Conservation (phyloP, 2,888 invertebrate genomes). For the Mellilla xanthometata region DNA sequence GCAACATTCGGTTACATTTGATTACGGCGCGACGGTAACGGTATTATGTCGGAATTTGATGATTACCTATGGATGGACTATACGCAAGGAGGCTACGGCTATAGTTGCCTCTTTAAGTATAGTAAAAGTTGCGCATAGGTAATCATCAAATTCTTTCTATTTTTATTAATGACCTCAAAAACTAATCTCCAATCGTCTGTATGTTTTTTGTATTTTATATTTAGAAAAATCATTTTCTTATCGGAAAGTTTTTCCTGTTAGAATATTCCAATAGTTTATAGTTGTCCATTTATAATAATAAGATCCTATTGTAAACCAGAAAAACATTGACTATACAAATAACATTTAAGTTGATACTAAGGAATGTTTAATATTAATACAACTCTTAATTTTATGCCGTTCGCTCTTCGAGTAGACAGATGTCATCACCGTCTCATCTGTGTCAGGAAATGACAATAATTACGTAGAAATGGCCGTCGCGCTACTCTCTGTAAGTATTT, state of each 20-base stretch:
- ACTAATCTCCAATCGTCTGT: no score
- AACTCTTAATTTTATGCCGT: background rate
- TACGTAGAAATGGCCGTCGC: slow-evolving; percentile 12
- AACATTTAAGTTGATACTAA: background rate
- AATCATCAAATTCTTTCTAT: no score
- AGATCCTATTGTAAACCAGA: background rate
- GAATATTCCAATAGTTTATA: no score
- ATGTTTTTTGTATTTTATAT: no score
- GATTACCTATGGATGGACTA: slow-evolving; percentile 3
- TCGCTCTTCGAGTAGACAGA: slow-evolving; percentile 11
- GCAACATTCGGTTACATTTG: slow-evolving; percentile 22
- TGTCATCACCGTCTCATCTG: slow-evolving; percentile 24
- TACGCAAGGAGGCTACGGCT: background rate
- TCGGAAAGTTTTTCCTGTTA: no score
- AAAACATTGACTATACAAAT: background rate
- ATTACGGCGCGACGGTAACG: slow-evolving; percentile 15
- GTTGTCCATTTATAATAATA: no score
- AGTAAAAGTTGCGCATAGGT: background rate
- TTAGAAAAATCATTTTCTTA: no score
- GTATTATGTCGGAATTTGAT: slow-evolving; percentile 17
- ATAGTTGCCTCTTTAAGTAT: background rate
- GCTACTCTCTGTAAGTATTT: slow-evolving; percentile 6
- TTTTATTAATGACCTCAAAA: no score
- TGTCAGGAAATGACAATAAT: slow-evolving; percentile 26
- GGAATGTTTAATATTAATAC: background rate